These are phyloP conservation scores for Poeciliopsis occidentalis DNA, from an alignment of 2,113 vertebrate species.

Conservation along the genomic window DNA sequence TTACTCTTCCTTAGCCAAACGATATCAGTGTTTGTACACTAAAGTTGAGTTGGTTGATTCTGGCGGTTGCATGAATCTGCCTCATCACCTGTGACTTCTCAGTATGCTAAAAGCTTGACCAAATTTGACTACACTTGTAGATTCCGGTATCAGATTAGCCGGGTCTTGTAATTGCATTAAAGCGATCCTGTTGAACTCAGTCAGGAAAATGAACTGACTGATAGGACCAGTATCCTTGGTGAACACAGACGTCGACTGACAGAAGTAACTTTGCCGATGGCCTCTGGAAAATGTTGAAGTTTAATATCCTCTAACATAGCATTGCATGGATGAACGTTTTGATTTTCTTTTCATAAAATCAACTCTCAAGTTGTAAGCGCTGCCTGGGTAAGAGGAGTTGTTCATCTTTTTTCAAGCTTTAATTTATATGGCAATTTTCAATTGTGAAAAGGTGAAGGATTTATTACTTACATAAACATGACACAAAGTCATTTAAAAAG, in stretches of 20 bases:
- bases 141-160: no score
- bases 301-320: background rate
- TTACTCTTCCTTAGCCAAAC: background rate
- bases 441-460: background rate
- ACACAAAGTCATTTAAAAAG: background rate
- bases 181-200: background rate
- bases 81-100: no score
- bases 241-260: background rate
- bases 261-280: background rate
- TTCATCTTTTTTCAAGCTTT: background rate
- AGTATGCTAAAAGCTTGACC: no score
- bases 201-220: background rate
- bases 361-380: background rate
- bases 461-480: background rate
- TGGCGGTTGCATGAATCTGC: no score
- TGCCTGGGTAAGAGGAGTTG: background rate
- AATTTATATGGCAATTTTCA: background rate
- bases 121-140: no score
- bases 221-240: background rate
- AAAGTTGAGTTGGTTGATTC: background rate
- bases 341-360: background rate
- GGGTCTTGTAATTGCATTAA: background rate
- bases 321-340: background rate
- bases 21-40: background rate
- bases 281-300: background rate